These are phyloP conservation scores for Drosophila setifemur DNA, from an alignment of 1,140 invertebrate genomes.

Conservation along the genomic window DNA sequence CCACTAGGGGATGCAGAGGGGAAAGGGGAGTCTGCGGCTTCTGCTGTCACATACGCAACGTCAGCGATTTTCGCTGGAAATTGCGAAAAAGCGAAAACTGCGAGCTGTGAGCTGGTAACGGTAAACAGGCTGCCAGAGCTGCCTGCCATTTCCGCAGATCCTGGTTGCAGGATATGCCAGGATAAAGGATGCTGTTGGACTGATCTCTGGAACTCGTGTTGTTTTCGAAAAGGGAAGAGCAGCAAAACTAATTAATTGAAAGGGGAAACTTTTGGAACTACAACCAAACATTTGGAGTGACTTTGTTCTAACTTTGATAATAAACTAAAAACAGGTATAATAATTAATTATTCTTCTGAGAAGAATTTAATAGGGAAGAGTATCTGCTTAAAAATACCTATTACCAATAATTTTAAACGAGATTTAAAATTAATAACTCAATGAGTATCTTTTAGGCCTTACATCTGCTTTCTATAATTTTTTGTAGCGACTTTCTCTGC, in stretches of 20 bases:
- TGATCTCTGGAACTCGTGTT: no score
- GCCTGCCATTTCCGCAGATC: conserved; percentile 1
- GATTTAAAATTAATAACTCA: neutral
- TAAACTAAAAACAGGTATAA: no score
- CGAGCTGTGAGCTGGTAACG: no score
- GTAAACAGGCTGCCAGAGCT: conserved; percentile 23
- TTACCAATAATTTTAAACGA: no score
- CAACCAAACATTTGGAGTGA: no score
- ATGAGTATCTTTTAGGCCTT: conserved; percentile 5
- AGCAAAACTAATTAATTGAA: no score
- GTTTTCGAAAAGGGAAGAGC: no score
- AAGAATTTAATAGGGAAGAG: no score
- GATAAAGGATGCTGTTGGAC: neutral
- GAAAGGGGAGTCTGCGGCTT: conserved; percentile 13
- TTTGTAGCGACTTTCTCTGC: conserved; percentile 3
- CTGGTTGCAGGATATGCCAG: neutral
- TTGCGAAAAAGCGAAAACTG: conserved; percentile 37
- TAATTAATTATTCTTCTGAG: no score
- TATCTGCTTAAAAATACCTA: no score
- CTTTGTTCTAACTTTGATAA: no score
- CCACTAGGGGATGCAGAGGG: neutral
- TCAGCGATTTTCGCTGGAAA: conserved; percentile 63
- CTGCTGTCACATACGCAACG: conserved; percentile 46
- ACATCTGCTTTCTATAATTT: neutral
- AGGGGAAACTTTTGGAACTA: no score